Evolutionary conservation across 2,797 vertebrate genomes (phyloP).

Genomic region (Lutjanus campechanus): DNA sequence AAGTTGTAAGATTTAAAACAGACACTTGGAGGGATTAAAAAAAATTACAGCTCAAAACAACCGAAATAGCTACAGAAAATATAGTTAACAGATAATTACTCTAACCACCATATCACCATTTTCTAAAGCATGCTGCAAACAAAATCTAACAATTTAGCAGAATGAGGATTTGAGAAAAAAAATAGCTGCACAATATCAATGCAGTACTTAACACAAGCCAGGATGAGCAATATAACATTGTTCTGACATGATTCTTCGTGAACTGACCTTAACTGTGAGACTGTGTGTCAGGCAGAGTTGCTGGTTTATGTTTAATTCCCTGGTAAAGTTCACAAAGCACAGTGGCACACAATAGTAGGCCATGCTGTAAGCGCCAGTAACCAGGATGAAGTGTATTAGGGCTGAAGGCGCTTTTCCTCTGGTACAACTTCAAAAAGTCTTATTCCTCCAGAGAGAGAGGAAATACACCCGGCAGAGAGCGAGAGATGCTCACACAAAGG

Average conservation of each 20-base stretch:
- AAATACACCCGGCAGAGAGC: slow-evolving; percentile 48
- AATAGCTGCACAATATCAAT: not conserved
- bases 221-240: not conserved
- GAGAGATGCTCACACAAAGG: slow-evolving; percentile 48
- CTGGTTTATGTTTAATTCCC: slow-evolving; percentile 52
- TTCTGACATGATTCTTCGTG: not conserved
- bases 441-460: slow-evolving; percentile 68
- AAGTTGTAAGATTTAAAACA: slow-evolving; percentile 15
- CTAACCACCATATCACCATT: not conserved
- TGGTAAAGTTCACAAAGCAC: slow-evolving; percentile 46
- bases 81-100: not conserved
- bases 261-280: slow-evolving; percentile 12
- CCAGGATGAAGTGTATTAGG: slow-evolving; percentile 62
- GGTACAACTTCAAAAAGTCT: slow-evolving; percentile 71
- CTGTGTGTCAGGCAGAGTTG: slow-evolving; percentile 18
- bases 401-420: slow-evolving; percentile 70
- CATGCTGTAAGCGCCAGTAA: slow-evolving; percentile 67
- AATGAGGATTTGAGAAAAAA: not conserved
- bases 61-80: not conserved
- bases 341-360: slow-evolving; percentile 52
- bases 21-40: not conserved
- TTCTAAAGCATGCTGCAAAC: not conserved
- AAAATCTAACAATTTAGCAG: not conserved
- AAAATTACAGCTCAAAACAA: not conserved
- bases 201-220: not conserved